phyloP scores from a whole-genome alignment of 2,797 vertebrate genomes.

The Cryptoblepharus egeriae region DNA sequence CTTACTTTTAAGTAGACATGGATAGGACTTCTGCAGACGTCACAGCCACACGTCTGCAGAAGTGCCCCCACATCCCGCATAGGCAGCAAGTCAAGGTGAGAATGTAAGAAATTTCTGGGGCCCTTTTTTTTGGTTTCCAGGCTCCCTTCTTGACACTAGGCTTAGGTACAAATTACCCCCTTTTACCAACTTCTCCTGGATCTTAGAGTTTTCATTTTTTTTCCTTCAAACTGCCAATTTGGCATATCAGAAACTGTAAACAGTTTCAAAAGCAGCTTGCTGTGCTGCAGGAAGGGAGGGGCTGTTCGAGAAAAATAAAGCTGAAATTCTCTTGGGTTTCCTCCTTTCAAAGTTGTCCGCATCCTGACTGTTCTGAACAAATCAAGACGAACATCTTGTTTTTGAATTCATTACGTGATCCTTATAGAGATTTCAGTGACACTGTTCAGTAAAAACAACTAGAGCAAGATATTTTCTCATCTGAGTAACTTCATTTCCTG shows the following conservation, averaged over 20 bases:
- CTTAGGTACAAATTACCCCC: too few relatives aligned
- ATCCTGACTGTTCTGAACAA: not conserved
- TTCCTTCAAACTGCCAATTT: not conserved
- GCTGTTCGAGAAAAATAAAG: not conserved
- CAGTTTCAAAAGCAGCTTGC: slow-evolving; percentile 4
- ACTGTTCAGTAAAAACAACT: not conserved
- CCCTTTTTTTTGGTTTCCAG: too few relatives aligned
- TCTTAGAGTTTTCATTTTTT: too few relatives aligned
- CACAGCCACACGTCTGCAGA: too few relatives aligned
- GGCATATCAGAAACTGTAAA: not conserved
- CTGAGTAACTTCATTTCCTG: too few relatives aligned
- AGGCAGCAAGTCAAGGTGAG: too few relatives aligned
- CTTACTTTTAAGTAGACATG: too few relatives aligned
- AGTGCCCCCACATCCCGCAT: too few relatives aligned
- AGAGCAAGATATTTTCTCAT: not conserved
- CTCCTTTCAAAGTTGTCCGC: not conserved
- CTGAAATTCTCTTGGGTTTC: not conserved
- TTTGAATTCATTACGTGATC: not conserved
- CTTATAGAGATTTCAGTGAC: not conserved
- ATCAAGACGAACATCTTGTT: not conserved
- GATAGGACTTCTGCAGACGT: too few relatives aligned
- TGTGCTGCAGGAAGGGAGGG: not conserved
- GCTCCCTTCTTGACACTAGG: too few relatives aligned
- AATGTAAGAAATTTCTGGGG: too few relatives aligned
- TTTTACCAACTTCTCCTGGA: too few relatives aligned